Conservation (phyloP, 2,113 vertebrate species). For the Leptodactylus fuscus region DNA sequence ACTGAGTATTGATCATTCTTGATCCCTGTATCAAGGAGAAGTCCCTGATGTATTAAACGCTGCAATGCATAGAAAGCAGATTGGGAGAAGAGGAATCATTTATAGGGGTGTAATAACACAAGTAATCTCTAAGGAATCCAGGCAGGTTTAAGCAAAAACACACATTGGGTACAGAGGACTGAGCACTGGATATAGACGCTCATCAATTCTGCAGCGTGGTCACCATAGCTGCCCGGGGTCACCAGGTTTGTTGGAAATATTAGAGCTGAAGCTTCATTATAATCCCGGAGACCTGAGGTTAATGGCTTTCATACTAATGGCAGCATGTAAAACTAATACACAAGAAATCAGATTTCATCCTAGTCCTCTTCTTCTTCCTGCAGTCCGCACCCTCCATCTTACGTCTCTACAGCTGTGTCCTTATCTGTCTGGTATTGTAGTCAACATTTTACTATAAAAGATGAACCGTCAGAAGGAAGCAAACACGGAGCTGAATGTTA, state of each 20-base stretch:
- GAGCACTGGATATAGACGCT: background rate
- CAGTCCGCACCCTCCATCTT: background rate
- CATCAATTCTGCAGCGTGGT: background rate
- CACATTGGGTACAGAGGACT: background rate
- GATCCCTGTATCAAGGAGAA: background rate
- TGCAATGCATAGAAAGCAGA: background rate
- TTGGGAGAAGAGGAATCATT: background rate
- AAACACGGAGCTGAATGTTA: background rate
- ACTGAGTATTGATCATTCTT: background rate
- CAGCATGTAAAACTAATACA: background rate
- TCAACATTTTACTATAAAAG: background rate
- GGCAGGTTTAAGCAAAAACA: background rate
- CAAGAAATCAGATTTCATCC: background rate
- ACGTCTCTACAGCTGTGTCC: background rate
- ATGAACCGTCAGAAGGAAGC: background rate
- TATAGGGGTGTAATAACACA: background rate
- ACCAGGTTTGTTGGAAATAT: background rate
- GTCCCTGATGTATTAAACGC: background rate
- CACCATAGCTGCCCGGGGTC: background rate
- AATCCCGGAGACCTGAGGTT: background rate
- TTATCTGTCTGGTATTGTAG: background rate
- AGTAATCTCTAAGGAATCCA: background rate
- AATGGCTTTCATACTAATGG: constrained; percentile 5
- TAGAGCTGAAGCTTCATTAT: background rate
- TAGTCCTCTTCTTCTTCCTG: background rate